A percentile compares a stretch with the other conserved stretches of the same genome.
phyloP scores from a whole-genome alignment of 2,888 invertebrate genomes.

The Hypolimnas misippus region DNA sequence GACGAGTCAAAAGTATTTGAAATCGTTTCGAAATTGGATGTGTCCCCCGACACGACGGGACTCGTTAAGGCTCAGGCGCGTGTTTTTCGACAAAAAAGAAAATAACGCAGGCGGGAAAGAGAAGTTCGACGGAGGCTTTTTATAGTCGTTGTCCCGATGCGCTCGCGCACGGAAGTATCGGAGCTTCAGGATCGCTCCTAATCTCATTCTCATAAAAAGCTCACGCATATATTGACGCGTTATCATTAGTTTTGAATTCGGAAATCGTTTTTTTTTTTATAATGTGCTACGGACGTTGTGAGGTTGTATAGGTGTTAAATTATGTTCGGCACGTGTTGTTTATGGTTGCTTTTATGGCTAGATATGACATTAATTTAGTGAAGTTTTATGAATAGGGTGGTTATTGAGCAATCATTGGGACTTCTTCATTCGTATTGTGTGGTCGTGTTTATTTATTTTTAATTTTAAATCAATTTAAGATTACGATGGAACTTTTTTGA shows the following conservation, averaged over 20 bases:
- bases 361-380: constrained; percentile 74
- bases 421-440: constrained; percentile 69
- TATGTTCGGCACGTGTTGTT: constrained; percentile 77
- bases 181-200: constrained; percentile 78
- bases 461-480: constrained; percentile 48
- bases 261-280: constrained; percentile 63
- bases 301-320: constrained; percentile 65
- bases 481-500: constrained; percentile 63
- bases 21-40: constrained; percentile 63
- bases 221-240: constrained; percentile 79
- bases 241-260: constrained; percentile 66
- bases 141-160: constrained; percentile 81
- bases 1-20: constrained; percentile 63
- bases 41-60: constrained; percentile 65
- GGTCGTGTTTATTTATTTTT: constrained; percentile 67
- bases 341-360: constrained; percentile 76
- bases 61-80: constrained; percentile 61
- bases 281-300: constrained; percentile 55
- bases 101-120: constrained; percentile 79
- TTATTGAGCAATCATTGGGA: constrained; percentile 75
- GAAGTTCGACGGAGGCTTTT: constrained; percentile 77
- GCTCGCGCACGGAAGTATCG: constrained; percentile 81
- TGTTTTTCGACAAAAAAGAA: constrained; percentile 66
- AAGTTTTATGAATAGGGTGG: constrained; percentile 74
- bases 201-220: constrained; percentile 82